Conservation (phyloP, 2,888 invertebrate genomes). For the Trichacis sp. region DNA sequence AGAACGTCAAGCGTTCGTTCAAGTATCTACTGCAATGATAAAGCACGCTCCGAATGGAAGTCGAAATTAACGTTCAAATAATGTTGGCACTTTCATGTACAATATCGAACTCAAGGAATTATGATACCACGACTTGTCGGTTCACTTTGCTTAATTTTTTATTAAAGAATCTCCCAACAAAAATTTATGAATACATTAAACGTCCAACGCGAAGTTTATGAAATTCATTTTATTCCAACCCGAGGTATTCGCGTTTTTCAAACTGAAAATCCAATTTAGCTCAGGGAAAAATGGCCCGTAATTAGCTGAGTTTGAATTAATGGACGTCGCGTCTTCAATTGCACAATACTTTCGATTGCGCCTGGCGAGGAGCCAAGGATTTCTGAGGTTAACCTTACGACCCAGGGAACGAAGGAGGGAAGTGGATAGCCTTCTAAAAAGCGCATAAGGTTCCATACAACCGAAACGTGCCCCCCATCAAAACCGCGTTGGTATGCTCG, state of each 20-base stretch:
- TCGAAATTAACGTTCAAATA: too few species aligned
- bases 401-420: not conserved
- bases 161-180: too few species aligned
- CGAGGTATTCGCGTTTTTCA: too few species aligned
- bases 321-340: slow-evolving; percentile 24
- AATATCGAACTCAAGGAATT: too few species aligned
- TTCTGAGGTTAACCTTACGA: not conserved
- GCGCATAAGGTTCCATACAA: not conserved
- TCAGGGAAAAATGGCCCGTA: not conserved
- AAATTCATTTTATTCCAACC: too few species aligned
- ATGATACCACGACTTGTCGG: too few species aligned
- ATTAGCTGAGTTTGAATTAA: not conserved
- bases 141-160: too few species aligned
- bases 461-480: slow-evolving; percentile 1
- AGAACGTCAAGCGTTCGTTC: not conserved
- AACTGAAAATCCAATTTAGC: too few species aligned
- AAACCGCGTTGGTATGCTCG: slow-evolving; percentile 12
- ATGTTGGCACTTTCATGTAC: too few species aligned
- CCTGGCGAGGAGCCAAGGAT: slow-evolving; percentile 60
- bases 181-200: too few species aligned
- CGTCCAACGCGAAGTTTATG: too few species aligned
- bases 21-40: not conserved
- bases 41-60: too few species aligned
- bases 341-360: slow-evolving; percentile 51
- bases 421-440: slow-evolving; percentile 4